Evolutionary conservation across 2,888 invertebrate genomes (phyloP).

Genomic region (Parnassius glacialis): DNA sequence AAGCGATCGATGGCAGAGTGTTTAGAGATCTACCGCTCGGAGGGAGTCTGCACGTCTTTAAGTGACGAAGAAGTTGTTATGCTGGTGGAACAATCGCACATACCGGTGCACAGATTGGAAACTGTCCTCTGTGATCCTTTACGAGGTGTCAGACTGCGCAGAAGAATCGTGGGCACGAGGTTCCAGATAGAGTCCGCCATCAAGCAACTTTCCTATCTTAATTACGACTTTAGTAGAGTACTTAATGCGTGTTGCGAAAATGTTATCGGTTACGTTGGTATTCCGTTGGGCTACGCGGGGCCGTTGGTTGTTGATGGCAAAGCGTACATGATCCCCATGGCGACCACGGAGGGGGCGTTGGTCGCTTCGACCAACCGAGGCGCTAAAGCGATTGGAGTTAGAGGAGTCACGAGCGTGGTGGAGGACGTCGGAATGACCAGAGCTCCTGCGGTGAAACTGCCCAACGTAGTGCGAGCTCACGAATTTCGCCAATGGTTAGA

Average conservation of each 20-base stretch:
- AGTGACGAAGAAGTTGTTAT: conserved; percentile 92
- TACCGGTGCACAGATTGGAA: conserved; percentile 93
- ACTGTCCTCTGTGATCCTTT: conserved; percentile 89
- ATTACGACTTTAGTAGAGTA: conserved; percentile 94
- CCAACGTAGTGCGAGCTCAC: conserved; percentile 87
- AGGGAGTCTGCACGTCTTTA: conserved; percentile 85
- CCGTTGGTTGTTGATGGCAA: conserved; percentile 92
- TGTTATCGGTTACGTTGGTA: conserved; percentile 97
- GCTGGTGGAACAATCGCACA: conserved; percentile 89
- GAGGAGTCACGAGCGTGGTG: conserved; percentile 92
- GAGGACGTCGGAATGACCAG: conserved; percentile 98
- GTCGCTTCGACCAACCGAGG: conserved; percentile 99
- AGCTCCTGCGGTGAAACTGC: conserved; percentile 95
- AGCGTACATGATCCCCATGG: conserved; percentile 95
- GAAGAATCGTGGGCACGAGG: conserved; percentile 83
- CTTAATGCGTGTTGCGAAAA: conserved; percentile 98
- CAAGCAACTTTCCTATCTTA: conserved; percentile 87
- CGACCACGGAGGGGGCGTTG: conserved; percentile 98
- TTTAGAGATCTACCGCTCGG: conserved; percentile 86
- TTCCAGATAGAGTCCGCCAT: conserved; percentile 83
- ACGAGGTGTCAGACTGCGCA: conserved; percentile 92
- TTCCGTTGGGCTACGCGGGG: conserved; percentile 98
- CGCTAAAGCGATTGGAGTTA: conserved; percentile 90
- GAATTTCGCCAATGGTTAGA: conserved; percentile 93
- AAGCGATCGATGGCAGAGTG: conserved; percentile 85